Evolutionary conservation across 2,888 invertebrate species (phyloP).

Genomic region (Campoplex nolae): DNA sequence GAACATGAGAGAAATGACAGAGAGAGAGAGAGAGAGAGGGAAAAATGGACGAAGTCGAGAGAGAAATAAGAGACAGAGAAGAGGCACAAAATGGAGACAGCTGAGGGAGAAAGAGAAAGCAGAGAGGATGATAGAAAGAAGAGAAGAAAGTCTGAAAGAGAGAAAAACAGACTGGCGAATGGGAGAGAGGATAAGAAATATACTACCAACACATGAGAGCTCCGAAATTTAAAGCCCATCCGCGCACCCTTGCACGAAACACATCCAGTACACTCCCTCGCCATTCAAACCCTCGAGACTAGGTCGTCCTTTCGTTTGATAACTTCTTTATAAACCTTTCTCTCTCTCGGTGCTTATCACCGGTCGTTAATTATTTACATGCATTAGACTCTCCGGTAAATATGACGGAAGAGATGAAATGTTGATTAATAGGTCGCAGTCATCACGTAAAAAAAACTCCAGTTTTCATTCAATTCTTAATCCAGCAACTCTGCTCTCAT

Average conservation of each 20-base stretch:
- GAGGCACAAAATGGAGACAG: constrained; percentile 6
- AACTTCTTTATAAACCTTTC: not conserved
- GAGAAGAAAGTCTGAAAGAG: not conserved
- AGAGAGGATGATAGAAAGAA: not conserved
- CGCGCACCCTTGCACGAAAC: constrained; percentile 42
- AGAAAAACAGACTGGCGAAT: not conserved
- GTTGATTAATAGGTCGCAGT: no score
- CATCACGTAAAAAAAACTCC: no score
- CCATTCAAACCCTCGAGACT: constrained; percentile 19
- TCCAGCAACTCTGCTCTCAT: no score
- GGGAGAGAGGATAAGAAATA: constrained; percentile 34
- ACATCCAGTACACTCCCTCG: constrained; percentile 1
- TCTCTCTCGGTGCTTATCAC: not conserved
- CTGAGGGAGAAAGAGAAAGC: not conserved
- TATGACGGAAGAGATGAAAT: not conserved
- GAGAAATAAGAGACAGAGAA: not conserved
- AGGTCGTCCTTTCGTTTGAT: not conserved
- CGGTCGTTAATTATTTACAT: not conserved
- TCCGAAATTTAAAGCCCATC: constrained; percentile 67
- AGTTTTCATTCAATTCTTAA: no score
- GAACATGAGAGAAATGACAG: not conserved
- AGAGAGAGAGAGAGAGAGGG: not conserved
- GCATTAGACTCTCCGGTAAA: not conserved
- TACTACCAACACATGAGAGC: constrained; percentile 77
- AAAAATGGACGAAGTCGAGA: not conserved